These are phyloP conservation scores for Andricus grossulariae DNA, from an alignment of 1,140 invertebrate genomes.

Conservation along the genomic window DNA sequence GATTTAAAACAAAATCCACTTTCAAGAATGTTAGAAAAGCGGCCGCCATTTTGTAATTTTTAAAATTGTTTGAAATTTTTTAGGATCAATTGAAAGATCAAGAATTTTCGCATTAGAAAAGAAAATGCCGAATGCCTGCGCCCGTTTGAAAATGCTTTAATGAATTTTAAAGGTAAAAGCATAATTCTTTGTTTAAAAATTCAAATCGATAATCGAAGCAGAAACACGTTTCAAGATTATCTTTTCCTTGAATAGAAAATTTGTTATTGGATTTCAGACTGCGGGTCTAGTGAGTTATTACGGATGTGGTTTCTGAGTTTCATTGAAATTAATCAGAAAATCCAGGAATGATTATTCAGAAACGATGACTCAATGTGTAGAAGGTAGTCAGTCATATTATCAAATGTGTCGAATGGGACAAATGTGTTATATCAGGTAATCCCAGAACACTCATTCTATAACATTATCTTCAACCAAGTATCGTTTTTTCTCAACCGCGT, in stretches of 20 bases:
- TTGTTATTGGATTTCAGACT: not conserved
- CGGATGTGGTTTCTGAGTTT: slow-evolving; percentile 40
- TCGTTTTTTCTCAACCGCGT: not conserved
- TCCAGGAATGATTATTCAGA: slow-evolving; percentile 56
- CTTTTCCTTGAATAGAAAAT: slow-evolving; percentile 8
- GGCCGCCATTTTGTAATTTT: too few species aligned
- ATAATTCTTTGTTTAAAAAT: not conserved
- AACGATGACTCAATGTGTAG: slow-evolving; percentile 54
- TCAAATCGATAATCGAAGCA: not conserved
- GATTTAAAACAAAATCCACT: too few species aligned
- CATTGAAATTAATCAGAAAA: slow-evolving; percentile 43
- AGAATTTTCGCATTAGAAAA: too few species aligned
- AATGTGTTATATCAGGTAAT: not conserved
- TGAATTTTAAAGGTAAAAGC: too few species aligned
- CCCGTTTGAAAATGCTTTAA: too few species aligned
- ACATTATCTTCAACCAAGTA: not conserved
- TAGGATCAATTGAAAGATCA: too few species aligned
- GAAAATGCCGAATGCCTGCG: too few species aligned
- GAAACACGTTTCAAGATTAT: not conserved
- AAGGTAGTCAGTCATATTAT: slow-evolving; percentile 26
- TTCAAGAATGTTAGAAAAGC: too few species aligned
- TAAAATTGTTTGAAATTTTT: too few species aligned
- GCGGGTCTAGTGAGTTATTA: not conserved
- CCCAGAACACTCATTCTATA: not conserved
- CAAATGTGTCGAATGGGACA: not conserved